Conservation (phyloP, 2,797 vertebrate genomes). For the Echiichthys vipera region DNA sequence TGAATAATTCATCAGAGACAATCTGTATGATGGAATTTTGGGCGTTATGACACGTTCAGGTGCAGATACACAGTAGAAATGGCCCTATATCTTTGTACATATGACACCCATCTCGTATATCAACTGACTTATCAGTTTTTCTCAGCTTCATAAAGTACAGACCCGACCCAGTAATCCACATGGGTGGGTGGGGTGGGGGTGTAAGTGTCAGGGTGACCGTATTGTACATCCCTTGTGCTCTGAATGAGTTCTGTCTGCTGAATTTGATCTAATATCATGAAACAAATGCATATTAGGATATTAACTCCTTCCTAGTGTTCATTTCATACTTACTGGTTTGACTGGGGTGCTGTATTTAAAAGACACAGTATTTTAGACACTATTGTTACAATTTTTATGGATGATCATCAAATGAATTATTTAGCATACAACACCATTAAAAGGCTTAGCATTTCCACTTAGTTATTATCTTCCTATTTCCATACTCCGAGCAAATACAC, state of each 20-base stretch:
- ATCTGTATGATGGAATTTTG: slow-evolving; percentile 39
- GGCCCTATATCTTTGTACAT: neutral
- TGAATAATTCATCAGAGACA: slow-evolving; percentile 51
- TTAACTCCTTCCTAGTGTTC: neutral
- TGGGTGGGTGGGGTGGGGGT: too few species aligned
- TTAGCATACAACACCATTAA: slow-evolving; percentile 16
- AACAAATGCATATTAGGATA: neutral
- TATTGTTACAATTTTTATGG: slow-evolving; percentile 8
- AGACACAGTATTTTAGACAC: neutral
- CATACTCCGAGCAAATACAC: neutral
- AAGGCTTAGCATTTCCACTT: neutral
- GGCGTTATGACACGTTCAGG: slow-evolving; percentile 20
- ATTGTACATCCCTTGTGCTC: neutral
- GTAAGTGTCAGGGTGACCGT: neutral
- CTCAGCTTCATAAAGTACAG: neutral
- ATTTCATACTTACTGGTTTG: neutral
- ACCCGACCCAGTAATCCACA: neutral
- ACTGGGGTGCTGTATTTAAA: neutral
- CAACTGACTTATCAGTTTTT: neutral
- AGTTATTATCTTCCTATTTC: neutral
- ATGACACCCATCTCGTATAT: slow-evolving; percentile 5
- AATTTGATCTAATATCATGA: neutral
- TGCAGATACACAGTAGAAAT: slow-evolving; percentile 23
- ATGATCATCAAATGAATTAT: slow-evolving; percentile 27
- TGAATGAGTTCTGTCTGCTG: neutral